These are phyloP conservation scores for Tineola bisselliella DNA, from an alignment of 2,888 invertebrate genomes.

Conservation along the genomic window DNA sequence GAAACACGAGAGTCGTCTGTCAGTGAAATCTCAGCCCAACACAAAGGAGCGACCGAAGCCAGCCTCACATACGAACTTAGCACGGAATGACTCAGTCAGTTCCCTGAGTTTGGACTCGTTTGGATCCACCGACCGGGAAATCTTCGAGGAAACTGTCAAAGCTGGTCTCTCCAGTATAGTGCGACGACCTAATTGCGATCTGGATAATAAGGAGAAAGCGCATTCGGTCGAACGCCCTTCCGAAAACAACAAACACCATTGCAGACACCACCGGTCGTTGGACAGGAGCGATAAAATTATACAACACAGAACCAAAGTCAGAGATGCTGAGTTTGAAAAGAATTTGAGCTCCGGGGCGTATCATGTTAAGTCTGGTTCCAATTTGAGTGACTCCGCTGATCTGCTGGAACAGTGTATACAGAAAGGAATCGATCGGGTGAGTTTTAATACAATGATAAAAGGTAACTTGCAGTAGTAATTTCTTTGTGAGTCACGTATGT, in stretches of 20 bases:
- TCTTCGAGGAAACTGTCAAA: conserved; percentile 81
- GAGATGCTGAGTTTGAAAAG: conserved; percentile 35
- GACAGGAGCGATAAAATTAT: conserved; percentile 35
- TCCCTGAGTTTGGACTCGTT: conserved; percentile 62
- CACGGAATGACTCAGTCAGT: conserved; percentile 40
- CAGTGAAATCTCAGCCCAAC: conserved; percentile 22
- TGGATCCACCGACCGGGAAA: conserved; percentile 71
- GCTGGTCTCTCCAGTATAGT: conserved; percentile 72
- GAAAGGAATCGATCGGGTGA: conserved; percentile 71
- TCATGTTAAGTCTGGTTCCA: conserved; percentile 20
- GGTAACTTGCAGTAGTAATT: no score
- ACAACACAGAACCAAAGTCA: conserved; percentile 21
- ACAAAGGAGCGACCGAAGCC: conserved; percentile 21
- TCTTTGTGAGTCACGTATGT: no score
- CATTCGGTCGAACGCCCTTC: conserved; percentile 35
- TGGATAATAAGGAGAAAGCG: conserved; percentile 31
- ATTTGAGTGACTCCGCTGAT: conserved; percentile 17
- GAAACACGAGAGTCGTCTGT: conserved; percentile 34
- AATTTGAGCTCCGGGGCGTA: conserved; percentile 31
- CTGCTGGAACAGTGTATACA: conserved; percentile 74
- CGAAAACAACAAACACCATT: conserved; percentile 22
- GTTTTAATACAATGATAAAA: no score
- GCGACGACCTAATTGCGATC: conserved; percentile 26
- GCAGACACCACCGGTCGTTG: conserved; percentile 32
- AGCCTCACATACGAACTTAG: conserved; percentile 29